phyloP scores from a whole-genome alignment of 2,797 vertebrate genomes.

The Anas acuta region DNA sequence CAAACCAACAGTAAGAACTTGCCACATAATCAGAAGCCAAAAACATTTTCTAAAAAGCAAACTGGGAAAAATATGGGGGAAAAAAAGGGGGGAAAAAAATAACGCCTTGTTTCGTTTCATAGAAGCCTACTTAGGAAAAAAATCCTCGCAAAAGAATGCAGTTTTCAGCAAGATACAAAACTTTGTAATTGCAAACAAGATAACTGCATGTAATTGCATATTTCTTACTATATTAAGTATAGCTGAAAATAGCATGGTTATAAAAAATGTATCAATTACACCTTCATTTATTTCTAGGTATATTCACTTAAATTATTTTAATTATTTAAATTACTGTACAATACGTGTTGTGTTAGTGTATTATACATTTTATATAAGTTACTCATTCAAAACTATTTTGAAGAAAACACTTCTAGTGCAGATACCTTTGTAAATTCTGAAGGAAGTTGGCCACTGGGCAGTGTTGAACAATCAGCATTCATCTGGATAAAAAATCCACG shows the following conservation, averaged over 20 bases:
- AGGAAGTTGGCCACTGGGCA: slow-evolving; percentile 86
- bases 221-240: neutral
- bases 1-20: slow-evolving; percentile 43
- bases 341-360: neutral
- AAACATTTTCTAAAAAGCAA: neutral
- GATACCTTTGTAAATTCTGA: slow-evolving; percentile 94
- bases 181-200: neutral
- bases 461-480: slow-evolving; percentile 82
- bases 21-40: slow-evolving; percentile 4
- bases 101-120: neutral
- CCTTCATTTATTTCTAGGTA: neutral
- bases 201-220: neutral
- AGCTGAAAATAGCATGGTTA: neutral
- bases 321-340: neutral
- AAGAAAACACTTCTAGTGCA: neutral
- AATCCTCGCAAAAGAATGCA: neutral
- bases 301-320: neutral
- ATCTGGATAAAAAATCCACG: slow-evolving; percentile 97
- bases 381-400: neutral
- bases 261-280: neutral
- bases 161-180: neutral
- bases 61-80: neutral
- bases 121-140: neutral
- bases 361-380: neutral
- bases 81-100: neutral